phyloP scores from a whole-genome alignment of 2,797 vertebrate species.

The Acanthurus tractus region DNA sequence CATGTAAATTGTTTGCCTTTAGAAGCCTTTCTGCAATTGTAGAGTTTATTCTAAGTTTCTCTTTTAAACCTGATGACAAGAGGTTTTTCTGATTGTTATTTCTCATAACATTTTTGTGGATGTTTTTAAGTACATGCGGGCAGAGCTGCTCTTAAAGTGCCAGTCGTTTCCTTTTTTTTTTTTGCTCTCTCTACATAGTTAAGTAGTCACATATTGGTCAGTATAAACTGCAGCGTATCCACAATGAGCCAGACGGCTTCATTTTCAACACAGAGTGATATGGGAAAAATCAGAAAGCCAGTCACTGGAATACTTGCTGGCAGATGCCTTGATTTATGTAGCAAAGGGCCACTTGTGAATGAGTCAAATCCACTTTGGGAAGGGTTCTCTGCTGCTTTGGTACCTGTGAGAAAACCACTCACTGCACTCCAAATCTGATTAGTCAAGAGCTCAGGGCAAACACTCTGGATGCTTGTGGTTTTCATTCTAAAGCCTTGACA shows the following conservation, averaged over 20 bases:
- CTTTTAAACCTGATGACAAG: constrained; percentile 27
- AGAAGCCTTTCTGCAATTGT: background rate
- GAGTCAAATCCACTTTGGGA: constrained; percentile 42
- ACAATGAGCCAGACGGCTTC: constrained; percentile 52
- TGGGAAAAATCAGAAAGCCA: constrained; percentile 51
- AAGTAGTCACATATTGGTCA: constrained; percentile 58
- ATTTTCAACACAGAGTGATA: constrained; percentile 49
- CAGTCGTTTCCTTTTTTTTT: constrained; percentile 48
- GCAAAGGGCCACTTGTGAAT: constrained; percentile 45
- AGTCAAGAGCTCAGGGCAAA: constrained; percentile 68
- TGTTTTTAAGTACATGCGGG: constrained; percentile 58
- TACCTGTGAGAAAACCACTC: constrained; percentile 75
- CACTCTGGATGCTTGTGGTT: constrained; percentile 72
- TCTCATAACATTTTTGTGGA: constrained; percentile 71
- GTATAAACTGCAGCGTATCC: constrained; percentile 61
- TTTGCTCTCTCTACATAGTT: constrained; percentile 62
- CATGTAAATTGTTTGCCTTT: background rate
- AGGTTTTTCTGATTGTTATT: background rate
- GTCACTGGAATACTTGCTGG: constrained; percentile 69
- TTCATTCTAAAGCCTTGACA: constrained; percentile 77
- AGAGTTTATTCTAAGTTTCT: too few relatives aligned
- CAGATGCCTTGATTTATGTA: constrained; percentile 61
- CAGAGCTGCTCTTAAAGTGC: constrained; percentile 60
- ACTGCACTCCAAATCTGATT: constrained; percentile 72
- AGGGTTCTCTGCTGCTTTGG: constrained; percentile 34